Evolutionary conservation across 2,888 invertebrate genomes (phyloP), one percentile per base, ranked within the genome.

Genomic region (Ctenicera cuprea): DNA sequence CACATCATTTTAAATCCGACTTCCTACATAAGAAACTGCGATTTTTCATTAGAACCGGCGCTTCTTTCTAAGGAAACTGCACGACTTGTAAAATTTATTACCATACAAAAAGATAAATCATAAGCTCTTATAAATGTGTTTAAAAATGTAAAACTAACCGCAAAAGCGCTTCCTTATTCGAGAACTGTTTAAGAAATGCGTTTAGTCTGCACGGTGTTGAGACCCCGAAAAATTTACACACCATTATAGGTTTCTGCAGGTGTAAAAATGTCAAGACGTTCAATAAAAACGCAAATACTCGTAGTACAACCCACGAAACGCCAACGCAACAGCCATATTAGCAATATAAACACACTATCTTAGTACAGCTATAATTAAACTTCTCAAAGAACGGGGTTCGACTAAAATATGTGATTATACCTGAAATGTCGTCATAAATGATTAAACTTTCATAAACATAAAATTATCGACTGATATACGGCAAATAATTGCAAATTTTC

Each of bases 311-410:
- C 67, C 45, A 67, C 67, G 38, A 12, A 16, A 66, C 48, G 37
- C 71, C 65, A 74, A 76, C 69, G 69, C 62, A 61, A 30, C 41
- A 41, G 20, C 63, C 52, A 57, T 70, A 70, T 70, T 70, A 54
- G 64, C 48, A 70, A 38, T 38, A 59, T 62, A 62, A 69, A 62
- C 62, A 62, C 26, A 50, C 37, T n/a, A 43, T 50, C 61, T 37
- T 26, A 7, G 48, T 67, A 33, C 61, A 61, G 37, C 54, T 70
- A 70, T 64, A 63, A 70, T 70, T 70, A 70, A 70, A 70, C 38
- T 37, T 64, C 54, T 63, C 45, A 37, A 50, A 26, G 61, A 26
- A 62, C 11, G 18, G 43, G 12, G 30, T 37, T 20, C 63, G 48
- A 54, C 30, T 50, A 50, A 66, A 66, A 66, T 66, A 52, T 54